Percentiles rank a stretch among this genome's conserved stretches.
These are phyloP conservation scores for Macrosteles quadrilineatus DNA, from an alignment of 1,140 invertebrate genomes.

Conservation along the genomic window DNA sequence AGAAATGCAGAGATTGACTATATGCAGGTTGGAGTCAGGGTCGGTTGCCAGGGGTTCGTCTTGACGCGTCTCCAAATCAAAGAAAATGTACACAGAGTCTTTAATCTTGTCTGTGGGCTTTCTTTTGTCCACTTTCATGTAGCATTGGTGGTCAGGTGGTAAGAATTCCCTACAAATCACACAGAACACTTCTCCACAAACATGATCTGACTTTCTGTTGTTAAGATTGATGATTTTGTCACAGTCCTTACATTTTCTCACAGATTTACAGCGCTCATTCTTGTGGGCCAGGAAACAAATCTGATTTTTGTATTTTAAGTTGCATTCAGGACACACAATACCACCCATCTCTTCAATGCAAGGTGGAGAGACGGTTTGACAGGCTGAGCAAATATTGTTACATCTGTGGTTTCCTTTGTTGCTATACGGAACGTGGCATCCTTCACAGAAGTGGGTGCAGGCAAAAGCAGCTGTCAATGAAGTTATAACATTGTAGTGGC, in stretches of 20 bases:
- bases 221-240: too few relatives aligned
- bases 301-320: constrained; percentile 7
- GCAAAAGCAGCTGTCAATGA: too few relatives aligned
- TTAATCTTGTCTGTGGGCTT: background rate
- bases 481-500: too few relatives aligned
- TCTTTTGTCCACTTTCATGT: background rate
- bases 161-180: background rate
- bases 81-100: too few relatives aligned
- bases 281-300: background rate
- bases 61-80: too few relatives aligned
- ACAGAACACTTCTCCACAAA: constrained; percentile 6
- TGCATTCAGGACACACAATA: too few relatives aligned
- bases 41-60: background rate
- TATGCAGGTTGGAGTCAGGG: background rate
- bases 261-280: too few relatives aligned
- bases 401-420: background rate
- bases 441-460: too few relatives aligned
- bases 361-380: background rate
- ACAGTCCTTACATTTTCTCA: too few relatives aligned
- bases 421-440: background rate
- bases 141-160: background rate
- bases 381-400: background rate
- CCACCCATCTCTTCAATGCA: too few relatives aligned
- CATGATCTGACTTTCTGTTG: constrained; percentile 3
- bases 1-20: background rate